phyloP scores from a whole-genome alignment of 2,797 vertebrate species.

The Mormyrus proboscirostris region DNA sequence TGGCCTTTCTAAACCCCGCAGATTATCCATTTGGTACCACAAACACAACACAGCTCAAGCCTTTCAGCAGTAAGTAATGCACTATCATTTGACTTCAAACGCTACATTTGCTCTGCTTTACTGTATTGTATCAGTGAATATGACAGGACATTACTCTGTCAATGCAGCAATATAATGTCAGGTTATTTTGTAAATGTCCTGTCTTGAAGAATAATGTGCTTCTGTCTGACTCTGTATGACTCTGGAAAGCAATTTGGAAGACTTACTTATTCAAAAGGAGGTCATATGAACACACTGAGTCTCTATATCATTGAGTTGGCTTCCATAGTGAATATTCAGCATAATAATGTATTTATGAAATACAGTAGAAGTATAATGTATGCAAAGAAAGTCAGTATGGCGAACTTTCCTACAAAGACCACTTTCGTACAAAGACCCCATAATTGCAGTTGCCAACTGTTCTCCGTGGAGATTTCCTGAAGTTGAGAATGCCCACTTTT shows the following conservation, averaged over 20 bases:
- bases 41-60: not conserved
- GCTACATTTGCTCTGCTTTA: not conserved
- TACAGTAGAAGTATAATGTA: not conserved
- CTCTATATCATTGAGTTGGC: not conserved
- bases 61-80: not conserved
- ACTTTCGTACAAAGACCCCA: not conserved
- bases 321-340: not conserved
- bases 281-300: not conserved
- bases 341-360: not conserved
- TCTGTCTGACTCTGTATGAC: not conserved
- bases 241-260: not conserved
- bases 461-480: not conserved
- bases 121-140: not conserved
- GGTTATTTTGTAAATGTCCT: not conserved
- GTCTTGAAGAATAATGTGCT: not conserved
- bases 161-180: not conserved
- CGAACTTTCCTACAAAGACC: not conserved
- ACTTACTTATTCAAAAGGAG: not conserved
- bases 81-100: not conserved
- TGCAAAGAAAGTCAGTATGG: not conserved
- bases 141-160: not conserved
- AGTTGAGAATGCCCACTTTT: not conserved
- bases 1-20: not conserved
- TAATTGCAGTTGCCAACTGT: not conserved
- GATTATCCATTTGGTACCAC: not conserved